Percentiles rank a stretch among this genome's conserved stretches.
Conservation (phyloP, 2,888 invertebrate genomes). For the Synanthedon vespiformis region DNA sequence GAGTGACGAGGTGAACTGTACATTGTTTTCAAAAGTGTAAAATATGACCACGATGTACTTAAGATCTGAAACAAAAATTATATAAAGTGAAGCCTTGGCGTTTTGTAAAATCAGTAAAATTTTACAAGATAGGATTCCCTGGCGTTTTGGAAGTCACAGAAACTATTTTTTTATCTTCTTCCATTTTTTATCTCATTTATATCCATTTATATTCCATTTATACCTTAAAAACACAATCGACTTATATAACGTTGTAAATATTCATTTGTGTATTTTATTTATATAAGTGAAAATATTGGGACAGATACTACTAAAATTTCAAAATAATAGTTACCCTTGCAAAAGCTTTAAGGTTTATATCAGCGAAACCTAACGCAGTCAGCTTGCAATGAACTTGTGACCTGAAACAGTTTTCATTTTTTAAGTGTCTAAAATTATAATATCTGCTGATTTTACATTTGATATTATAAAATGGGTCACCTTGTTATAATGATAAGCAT, state of each 20-base stretch:
- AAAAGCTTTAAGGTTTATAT: neutral
- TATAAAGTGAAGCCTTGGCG: too few species aligned
- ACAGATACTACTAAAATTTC: neutral
- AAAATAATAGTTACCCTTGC: neutral
- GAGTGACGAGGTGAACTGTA: neutral
- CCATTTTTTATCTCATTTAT: too few species aligned
- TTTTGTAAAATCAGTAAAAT: too few species aligned
- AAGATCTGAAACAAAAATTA: neutral
- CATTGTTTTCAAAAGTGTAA: neutral
- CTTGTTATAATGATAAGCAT: neutral
- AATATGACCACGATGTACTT: neutral
- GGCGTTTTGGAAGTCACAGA: too few species aligned
- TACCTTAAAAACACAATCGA: too few species aligned
- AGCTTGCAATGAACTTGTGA: neutral
- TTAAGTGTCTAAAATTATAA: neutral
- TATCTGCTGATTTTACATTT: neutral
- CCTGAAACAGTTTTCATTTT: neutral
- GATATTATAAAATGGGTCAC: neutral
- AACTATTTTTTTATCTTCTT: too few species aligned
- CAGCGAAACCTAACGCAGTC: neutral
- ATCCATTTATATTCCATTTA: too few species aligned
- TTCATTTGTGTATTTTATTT: too few species aligned
- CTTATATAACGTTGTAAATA: too few species aligned
- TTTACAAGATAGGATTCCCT: too few species aligned
- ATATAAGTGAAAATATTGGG: neutral